phyloP scores from a whole-genome alignment of 1,140 invertebrate genomes.

The Wiebesia pumilae region DNA sequence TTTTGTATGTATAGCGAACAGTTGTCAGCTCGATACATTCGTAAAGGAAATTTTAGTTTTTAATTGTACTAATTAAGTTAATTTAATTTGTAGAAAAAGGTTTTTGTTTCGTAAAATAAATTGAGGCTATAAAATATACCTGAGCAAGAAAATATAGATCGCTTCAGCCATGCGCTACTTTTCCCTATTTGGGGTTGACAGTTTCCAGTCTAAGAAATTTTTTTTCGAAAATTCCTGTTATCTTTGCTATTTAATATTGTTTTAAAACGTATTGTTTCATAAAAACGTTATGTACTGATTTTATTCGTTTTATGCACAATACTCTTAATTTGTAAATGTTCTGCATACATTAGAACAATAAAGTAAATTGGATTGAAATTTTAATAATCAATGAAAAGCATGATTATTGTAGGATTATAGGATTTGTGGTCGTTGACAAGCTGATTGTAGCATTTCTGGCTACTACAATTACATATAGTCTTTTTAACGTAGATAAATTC shows the following conservation, averaged over 20 bases:
- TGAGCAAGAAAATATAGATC: slow-evolving; percentile 53
- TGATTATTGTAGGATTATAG: no score
- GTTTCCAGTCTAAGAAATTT: slow-evolving; percentile 26
- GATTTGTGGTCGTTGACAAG: no score
- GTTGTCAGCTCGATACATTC: not conserved
- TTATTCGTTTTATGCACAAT: no score
- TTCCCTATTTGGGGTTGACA: slow-evolving; percentile 57
- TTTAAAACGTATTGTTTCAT: no score
- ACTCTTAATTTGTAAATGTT: no score
- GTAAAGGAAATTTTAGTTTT: not conserved
- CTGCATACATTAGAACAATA: no score
- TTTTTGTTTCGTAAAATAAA: not conserved
- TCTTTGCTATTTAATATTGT: not conserved
- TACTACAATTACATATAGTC: no score
- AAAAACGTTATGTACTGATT: no score
- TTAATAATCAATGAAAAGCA: no score
- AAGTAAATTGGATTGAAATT: no score
- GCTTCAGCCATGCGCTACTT: slow-evolving; percentile 54
- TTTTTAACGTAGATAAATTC: no score
- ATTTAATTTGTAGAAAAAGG: not conserved
- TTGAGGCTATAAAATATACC: slow-evolving; percentile 16
- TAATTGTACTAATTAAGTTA: not conserved
- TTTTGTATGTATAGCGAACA: not conserved
- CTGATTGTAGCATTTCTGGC: no score
- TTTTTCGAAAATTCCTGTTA: not conserved